Evolutionary conservation across 2,888 invertebrate genomes (phyloP).

Genomic region (Eucriotettix oculatus): DNA sequence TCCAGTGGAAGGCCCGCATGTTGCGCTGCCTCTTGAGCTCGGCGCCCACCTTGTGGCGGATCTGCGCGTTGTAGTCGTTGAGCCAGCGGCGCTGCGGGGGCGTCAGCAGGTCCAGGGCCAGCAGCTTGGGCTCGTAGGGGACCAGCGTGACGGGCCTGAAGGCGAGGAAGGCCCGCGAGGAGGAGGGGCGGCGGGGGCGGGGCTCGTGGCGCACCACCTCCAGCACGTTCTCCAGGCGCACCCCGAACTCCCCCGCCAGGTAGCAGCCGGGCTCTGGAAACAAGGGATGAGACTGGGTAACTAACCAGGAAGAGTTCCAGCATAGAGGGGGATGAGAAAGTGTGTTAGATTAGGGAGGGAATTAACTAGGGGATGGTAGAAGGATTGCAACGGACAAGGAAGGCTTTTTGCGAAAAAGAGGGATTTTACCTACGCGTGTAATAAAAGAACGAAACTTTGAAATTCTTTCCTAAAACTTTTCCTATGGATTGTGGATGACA

Average conservation of each 20-base stretch:
- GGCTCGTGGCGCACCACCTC: constrained; percentile 37
- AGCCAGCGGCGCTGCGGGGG: constrained; percentile 51
- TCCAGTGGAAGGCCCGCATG: constrained; percentile 62
- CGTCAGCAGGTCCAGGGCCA: constrained; percentile 50
- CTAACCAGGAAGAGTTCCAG: not conserved
- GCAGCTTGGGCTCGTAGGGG: constrained; percentile 74
- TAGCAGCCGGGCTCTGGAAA: constrained; percentile 76
- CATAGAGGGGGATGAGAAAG: not conserved
- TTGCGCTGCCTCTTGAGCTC: constrained; percentile 53
- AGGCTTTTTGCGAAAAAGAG: not conserved
- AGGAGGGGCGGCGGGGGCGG: no score
- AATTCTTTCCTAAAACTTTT: no score
- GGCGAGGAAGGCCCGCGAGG: constrained; percentile 21
- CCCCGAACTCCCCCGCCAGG: constrained; percentile 66
- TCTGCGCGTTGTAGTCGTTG: constrained; percentile 59
- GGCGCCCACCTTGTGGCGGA: constrained; percentile 53
- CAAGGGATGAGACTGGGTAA: no score
- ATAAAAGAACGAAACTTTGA: no score
- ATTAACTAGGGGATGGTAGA: no score
- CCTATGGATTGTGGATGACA: no score
- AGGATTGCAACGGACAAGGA: no score
- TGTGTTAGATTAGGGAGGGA: no score
- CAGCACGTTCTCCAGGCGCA: constrained; percentile 70
- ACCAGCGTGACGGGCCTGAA: constrained; percentile 72
- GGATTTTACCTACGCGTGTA: no score